phyloP scores from a whole-genome alignment of 2,113 vertebrate species.

The Seriola quinqueradiata region DNA sequence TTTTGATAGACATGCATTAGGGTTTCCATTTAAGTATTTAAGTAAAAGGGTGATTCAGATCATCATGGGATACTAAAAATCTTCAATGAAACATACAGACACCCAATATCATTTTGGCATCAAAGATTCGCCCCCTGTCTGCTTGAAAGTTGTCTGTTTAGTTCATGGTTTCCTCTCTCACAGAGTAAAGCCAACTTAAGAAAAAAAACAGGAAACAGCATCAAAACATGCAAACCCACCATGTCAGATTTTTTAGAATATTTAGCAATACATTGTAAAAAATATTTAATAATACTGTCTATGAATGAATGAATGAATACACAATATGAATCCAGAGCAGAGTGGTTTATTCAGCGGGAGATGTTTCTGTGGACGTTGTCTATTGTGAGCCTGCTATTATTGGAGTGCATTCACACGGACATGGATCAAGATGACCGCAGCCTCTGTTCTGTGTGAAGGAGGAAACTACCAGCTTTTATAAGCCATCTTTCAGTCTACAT shows the following conservation, averaged over 20 bases:
- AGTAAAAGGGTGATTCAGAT: background rate
- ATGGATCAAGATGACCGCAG: constrained; percentile 6
- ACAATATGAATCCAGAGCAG: too few species aligned
- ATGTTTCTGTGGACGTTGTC: background rate
- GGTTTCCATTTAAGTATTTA: too few species aligned
- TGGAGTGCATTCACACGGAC: background rate
- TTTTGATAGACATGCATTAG: background rate
- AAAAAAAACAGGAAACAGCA: too few species aligned
- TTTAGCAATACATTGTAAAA: background rate
- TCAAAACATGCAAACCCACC: too few species aligned
- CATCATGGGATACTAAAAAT: background rate
- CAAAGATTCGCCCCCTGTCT: background rate
- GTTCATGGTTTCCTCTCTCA: background rate
- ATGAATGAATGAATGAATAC: background rate
- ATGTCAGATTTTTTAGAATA: too few species aligned
- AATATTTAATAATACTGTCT: too few species aligned
- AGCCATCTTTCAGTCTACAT: background rate
- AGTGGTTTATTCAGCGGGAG: too few species aligned
- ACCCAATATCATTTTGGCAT: constrained; percentile 13
- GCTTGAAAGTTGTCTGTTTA: constrained; percentile 20
- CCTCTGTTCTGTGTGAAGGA: background rate
- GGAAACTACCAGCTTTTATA: background rate
- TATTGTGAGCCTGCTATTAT: background rate
- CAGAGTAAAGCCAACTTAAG: background rate
- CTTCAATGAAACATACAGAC: background rate